phyloP scores from a whole-genome alignment of 1,140 invertebrate genomes.

The Bombus haemorrhoidalis region DNA sequence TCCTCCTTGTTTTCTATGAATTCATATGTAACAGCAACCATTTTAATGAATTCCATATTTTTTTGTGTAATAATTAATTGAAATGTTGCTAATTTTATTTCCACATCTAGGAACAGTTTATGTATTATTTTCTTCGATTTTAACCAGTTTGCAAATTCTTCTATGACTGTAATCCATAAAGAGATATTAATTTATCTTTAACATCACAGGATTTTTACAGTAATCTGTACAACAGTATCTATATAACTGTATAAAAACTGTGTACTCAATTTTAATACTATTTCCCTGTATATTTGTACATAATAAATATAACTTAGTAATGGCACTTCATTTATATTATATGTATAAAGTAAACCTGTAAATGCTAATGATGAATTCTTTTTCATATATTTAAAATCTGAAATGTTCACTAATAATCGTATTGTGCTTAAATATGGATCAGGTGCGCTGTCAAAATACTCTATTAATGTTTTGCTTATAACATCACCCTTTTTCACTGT shows the following conservation, averaged over 20 bases:
- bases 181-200: not conserved
- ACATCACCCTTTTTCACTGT: constrained; percentile 84
- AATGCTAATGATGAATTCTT: constrained; percentile 82
- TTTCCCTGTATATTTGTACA: not conserved
- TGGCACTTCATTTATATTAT: not conserved
- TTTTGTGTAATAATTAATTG: constrained; percentile 84
- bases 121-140: constrained; percentile 71
- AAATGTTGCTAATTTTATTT: constrained; percentile 85
- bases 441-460: constrained; percentile 80
- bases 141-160: constrained; percentile 84
- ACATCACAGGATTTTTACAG: not conserved
- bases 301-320: not conserved
- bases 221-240: not conserved
- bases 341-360: constrained; percentile 75
- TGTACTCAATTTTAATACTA: constrained; percentile 4
- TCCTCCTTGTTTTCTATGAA: constrained; percentile 82
- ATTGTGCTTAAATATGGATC: constrained; percentile 84
- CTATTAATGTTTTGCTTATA: constrained; percentile 81
- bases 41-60: constrained; percentile 81
- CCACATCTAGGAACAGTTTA: constrained; percentile 78
- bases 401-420: constrained; percentile 83
- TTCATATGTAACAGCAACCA: constrained; percentile 83
- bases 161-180: constrained; percentile 81
- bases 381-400: constrained; percentile 84
- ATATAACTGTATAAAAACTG: not conserved